These are phyloP conservation scores for Sminthurinus aureus DNA, from an alignment of 2,888 invertebrate species.

Conservation along the genomic window DNA sequence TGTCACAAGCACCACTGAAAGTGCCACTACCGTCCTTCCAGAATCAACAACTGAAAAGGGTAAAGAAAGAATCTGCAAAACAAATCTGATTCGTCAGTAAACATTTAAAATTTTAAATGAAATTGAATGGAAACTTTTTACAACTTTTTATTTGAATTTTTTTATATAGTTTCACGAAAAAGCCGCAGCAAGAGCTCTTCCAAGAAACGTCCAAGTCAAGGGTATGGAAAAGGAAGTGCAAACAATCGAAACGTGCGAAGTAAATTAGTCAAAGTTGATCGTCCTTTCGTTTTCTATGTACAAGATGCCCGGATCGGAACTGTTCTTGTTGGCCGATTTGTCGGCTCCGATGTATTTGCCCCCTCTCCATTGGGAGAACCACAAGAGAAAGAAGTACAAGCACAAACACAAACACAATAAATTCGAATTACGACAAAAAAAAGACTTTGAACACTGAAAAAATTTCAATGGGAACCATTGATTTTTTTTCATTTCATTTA, in stretches of 20 bases:
- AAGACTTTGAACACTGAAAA: too few species aligned
- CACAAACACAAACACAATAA: background rate
- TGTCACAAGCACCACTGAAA: background rate
- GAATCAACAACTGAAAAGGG: background rate
- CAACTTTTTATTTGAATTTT: background rate
- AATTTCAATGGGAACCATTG: too few species aligned
- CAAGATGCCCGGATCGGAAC: conserved; percentile 52
- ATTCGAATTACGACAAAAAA: too few species aligned
- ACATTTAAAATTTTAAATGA: too few species aligned
- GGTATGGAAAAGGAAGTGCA: background rate
- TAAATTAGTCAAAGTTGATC: conserved; percentile 48
- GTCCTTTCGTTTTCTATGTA: conserved; percentile 56
- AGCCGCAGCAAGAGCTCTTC: background rate
- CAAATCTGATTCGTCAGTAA: too few species aligned
- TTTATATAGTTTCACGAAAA: background rate
- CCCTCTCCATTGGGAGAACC: background rate
- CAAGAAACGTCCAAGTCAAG: background rate
- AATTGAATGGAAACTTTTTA: too few species aligned
- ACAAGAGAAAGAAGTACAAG: background rate
- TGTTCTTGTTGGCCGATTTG: conserved; percentile 51
- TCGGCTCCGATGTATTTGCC: background rate
- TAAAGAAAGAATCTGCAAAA: background rate
- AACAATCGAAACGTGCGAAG: background rate
- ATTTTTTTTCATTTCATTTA: too few species aligned
- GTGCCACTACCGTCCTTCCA: background rate